Conservation (phyloP, 1,140 invertebrate genomes). For the Ceratosolen solmsi region DNA sequence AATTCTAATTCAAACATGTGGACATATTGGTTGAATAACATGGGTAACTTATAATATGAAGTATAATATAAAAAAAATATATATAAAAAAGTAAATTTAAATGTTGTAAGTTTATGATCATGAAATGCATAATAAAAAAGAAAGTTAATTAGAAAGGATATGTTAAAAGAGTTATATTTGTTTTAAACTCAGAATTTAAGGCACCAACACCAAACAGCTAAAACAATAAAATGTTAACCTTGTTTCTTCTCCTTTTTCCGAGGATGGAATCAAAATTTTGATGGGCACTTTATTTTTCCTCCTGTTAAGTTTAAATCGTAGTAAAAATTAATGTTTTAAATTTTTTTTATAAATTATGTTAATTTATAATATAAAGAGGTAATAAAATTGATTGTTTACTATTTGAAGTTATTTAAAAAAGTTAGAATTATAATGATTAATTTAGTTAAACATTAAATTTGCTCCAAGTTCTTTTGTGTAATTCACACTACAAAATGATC, state of each 20-base stretch:
- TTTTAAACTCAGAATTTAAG: constrained; percentile 39
- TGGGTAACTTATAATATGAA: no score
- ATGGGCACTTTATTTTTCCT: constrained; percentile 72
- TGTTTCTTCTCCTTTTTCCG: constrained; percentile 65
- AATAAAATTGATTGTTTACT: not conserved
- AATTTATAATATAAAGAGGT: not conserved
- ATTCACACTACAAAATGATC: constrained; percentile 44
- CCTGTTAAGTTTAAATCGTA: constrained; percentile 66
- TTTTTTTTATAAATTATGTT: not conserved
- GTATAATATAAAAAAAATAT: not conserved
- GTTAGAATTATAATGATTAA: not conserved
- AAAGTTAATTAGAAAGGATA: constrained; percentile 18
- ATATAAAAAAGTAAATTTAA: constrained; percentile 4
- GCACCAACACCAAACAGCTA: constrained; percentile 61
- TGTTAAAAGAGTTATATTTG: not conserved
- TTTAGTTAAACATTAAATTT: not conserved
- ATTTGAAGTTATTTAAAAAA: not conserved
- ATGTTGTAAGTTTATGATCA: not conserved
- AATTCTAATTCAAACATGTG: no score
- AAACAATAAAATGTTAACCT: constrained; percentile 69
- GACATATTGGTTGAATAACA: no score
- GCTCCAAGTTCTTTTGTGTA: constrained; percentile 43
- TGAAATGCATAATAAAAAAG: constrained; percentile 21
- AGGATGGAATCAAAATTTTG: constrained; percentile 70
- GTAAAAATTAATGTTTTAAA: constrained; percentile 43